Base-by-base conservation (phyloP, 2,888 invertebrate genomes). In the Dicyrtomina minuta region DNA sequence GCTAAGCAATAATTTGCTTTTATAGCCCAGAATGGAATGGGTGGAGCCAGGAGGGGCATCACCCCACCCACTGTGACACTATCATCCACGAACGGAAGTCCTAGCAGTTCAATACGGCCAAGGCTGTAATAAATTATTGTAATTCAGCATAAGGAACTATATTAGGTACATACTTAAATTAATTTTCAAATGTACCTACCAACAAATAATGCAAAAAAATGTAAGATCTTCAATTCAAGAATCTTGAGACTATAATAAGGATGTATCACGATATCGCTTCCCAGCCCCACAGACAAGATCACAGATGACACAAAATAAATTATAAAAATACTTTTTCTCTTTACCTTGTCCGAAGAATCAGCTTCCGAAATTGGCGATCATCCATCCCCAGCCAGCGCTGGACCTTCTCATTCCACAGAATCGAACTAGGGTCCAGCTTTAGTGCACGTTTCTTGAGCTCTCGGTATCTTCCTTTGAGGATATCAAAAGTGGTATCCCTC, bases 31-130 rank as follows among this genome's bases (percentile, higher is more conserved):
- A n/a, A 8, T 15, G 66, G 66, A n/a, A 66, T 56, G 1, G 66
- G 66, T 8, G 66, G 66, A 33, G 66, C 66, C 22, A 66, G 15
- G 1, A 66, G 4, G 15, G 66, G 66, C 66, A 66, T 66, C 5
- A 17, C 2, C n/a, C 39, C 27, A n/a, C 56, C 49, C 1, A n/a
- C 27, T 1, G 33, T 13, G 1, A 58, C 22, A 10, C 58, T 4
- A 2, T 59, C 26, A n/a, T 66, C 66, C 12, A 39, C 33, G 17
- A 66, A 17, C 1, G 66, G 66, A 33, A 33, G 3, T 33, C 33
- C 4, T 33, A 3, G 3, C 33, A 8, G 3, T 33, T 33, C 33
- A 5, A 5, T 8, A 8, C 8, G 8, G 3, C 33, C 51, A 4
- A 53, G 22, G n/a, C n/a, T n/a, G n/a, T n/a, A n/a, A n/a, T n/a